Evolutionary conservation across 2,888 invertebrate species (phyloP).

Genomic region (Drosophila robusta): DNA sequence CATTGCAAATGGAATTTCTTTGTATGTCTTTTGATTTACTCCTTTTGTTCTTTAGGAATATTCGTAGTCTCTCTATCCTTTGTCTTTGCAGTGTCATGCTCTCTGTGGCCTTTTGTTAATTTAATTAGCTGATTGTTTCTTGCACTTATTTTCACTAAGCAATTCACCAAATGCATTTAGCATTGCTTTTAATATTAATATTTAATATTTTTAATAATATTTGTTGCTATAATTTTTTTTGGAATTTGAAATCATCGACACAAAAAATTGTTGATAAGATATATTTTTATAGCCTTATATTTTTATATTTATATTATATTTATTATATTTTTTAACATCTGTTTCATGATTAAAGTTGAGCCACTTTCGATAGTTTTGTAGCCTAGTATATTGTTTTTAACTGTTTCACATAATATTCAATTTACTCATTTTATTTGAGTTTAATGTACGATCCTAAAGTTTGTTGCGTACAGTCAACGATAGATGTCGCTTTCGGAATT

Average conservation of each 20-base stretch:
- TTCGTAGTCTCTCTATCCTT: neutral
- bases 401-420: no score
- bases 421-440: neutral
- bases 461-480: neutral
- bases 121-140: conserved; percentile 27
- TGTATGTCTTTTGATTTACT: neutral
- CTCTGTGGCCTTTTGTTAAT: conserved; percentile 23
- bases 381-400: no score
- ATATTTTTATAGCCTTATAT: no score
- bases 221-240: no score
- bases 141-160: conserved; percentile 36
- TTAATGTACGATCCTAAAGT: neutral
- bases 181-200: conserved; percentile 34
- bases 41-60: neutral
- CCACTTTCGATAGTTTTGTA: no score
- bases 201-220: no score
- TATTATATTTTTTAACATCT: neutral
- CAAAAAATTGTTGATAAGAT: no score
- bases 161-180: conserved; percentile 13
- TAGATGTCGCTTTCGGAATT: conserved; percentile 1
- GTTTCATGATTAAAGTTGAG: no score
- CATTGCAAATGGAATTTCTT: conserved; percentile 29
- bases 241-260: no score
- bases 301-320: no score
- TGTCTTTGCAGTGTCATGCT: no score